These are phyloP conservation scores for Itoplectis maculator DNA, from an alignment of 2,888 invertebrate genomes.

Conservation along the genomic window DNA sequence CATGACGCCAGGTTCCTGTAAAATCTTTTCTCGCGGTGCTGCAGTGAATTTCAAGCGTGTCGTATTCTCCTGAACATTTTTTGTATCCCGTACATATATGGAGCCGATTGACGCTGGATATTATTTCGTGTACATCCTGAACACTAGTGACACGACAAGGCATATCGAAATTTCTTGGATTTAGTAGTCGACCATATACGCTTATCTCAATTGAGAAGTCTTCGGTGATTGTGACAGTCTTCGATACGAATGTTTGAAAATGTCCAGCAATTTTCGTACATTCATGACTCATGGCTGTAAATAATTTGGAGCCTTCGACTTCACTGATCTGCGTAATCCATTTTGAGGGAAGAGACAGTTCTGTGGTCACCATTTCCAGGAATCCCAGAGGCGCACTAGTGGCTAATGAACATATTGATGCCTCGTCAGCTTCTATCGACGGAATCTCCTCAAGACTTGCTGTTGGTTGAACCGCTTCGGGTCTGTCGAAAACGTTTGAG, in stretches of 20 bases:
- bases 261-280: neutral
- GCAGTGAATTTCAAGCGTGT: slow-evolving; percentile 29
- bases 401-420: neutral
- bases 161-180: slow-evolving; percentile 25
- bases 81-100: slow-evolving; percentile 4
- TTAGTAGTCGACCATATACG: slow-evolving; percentile 37
- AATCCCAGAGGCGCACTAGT: neutral
- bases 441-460: neutral
- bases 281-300: neutral
- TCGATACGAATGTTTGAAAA: slow-evolving; percentile 16
- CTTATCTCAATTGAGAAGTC: slow-evolving; percentile 43
- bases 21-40: slow-evolving; percentile 27
- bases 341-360: slow-evolving; percentile 19
- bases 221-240: slow-evolving; percentile 30
- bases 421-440: neutral
- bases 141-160: slow-evolving; percentile 1
- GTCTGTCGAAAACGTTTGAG: neutral
- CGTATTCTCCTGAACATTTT: slow-evolving; percentile 5
- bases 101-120: slow-evolving; percentile 5
- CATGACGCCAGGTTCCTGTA: slow-evolving; percentile 36
- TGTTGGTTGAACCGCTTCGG: neutral
- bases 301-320: slow-evolving; percentile 13
- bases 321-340: slow-evolving; percentile 8
- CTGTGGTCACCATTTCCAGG: neutral
- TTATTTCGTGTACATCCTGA: slow-evolving; percentile 1